Conservation (phyloP, 2,888 invertebrate species). For the Didymodactylos carnosus region DNA sequence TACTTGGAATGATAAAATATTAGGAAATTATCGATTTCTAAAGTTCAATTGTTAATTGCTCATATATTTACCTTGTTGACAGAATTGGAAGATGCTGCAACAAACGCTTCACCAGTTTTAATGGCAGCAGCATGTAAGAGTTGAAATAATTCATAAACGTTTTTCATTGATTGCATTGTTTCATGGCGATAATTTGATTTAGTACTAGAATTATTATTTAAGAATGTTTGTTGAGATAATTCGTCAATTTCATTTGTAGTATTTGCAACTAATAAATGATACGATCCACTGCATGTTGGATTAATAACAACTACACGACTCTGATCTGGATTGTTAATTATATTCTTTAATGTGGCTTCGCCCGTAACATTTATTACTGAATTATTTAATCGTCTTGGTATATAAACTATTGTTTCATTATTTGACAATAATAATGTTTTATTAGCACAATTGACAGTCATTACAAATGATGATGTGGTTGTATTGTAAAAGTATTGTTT, state of each 20-base stretch:
- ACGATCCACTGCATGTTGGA: not conserved
- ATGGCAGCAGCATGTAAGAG: not conserved
- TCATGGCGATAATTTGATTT: not conserved
- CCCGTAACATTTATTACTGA: not conserved
- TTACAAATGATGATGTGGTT: not conserved
- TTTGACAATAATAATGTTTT: not conserved
- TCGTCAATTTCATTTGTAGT: not conserved
- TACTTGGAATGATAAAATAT: not conserved
- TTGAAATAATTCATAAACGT: not conserved
- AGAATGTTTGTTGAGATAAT: not conserved
- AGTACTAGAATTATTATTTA: not conserved
- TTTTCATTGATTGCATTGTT: not conserved
- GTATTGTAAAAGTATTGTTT: not conserved
- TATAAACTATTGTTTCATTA: not conserved
- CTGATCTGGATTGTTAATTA: not conserved
- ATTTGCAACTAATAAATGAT: not conserved
- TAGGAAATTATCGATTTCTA: too few relatives aligned
- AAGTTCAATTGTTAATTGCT: too few relatives aligned
- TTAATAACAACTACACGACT: not conserved
- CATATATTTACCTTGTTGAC: not conserved
- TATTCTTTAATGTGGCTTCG: not conserved
- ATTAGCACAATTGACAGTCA: not conserved
- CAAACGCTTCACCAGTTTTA: not conserved
- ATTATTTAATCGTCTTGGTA: not conserved
- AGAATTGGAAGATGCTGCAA: not conserved